These are phyloP conservation scores for Tragulus kanchil DNA, from an alignment of 2,113 vertebrate species.

Conservation along the genomic window DNA sequence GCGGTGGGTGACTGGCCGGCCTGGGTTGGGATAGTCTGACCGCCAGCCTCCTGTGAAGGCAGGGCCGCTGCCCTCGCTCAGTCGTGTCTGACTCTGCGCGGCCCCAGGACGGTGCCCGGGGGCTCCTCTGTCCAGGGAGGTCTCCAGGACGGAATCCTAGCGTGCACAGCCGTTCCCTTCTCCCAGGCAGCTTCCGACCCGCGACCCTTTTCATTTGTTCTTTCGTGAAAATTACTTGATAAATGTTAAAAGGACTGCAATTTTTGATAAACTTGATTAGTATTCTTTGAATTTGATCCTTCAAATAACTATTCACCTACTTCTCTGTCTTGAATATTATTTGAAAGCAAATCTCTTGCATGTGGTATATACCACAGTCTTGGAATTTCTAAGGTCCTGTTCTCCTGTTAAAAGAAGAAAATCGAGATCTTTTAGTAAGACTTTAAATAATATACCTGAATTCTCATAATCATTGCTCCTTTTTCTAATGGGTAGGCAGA, in stretches of 20 bases:
- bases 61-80: not conserved
- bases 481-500: slow-evolving; percentile 1
- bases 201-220: no score
- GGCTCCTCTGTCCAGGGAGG: not conserved
- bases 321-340: not conserved
- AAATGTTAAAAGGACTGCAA: not conserved
- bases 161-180: not conserved
- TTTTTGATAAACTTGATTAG: not conserved
- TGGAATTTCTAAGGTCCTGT: not conserved
- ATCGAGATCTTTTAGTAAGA: not conserved
- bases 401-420: not conserved
- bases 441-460: not conserved
- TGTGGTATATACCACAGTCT: not conserved
- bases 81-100: not conserved
- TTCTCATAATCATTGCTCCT: not conserved
- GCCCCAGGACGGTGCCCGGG: not conserved
- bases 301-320: not conserved
- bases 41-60: not conserved
- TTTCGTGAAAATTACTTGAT: not conserved
- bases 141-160: not conserved
- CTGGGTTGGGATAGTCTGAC: not conserved
- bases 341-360: not conserved
- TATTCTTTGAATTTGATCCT: not conserved
- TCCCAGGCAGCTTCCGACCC: not conserved
- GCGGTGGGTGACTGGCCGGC: not conserved